phyloP scores from a whole-genome alignment of 2,113 vertebrate genomes.

The Acanthisitta chloris region DNA sequence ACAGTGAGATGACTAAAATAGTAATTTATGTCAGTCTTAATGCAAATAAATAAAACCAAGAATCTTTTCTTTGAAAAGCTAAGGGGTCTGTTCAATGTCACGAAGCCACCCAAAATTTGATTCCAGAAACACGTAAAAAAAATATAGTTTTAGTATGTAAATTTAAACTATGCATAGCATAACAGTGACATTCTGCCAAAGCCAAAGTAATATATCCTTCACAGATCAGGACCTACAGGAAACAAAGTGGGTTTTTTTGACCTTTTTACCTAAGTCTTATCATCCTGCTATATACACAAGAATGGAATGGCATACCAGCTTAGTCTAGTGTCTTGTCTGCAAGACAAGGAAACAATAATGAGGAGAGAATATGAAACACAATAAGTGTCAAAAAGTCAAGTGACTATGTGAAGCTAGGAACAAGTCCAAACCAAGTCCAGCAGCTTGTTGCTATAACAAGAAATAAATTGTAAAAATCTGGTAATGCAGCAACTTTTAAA shows the following conservation, averaged over 20 bases:
- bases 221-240: neutral
- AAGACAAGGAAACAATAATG: neutral
- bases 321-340: neutral
- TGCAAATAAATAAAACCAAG: neutral
- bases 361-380: neutral
- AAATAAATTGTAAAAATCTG: neutral
- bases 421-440: neutral
- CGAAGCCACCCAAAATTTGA: neutral
- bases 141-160: neutral
- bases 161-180: neutral
- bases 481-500: neutral
- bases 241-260: rapidly evolving
- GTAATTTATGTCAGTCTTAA: neutral
- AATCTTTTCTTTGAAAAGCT: neutral
- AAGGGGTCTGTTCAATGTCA: neutral
- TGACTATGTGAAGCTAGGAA: neutral
- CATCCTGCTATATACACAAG: neutral
- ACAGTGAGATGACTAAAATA: neutral
- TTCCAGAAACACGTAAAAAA: neutral
- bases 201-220: neutral
- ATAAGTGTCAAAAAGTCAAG: rapidly evolving
- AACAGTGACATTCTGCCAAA: neutral
- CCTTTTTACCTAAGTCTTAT: neutral
- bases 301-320: neutral
- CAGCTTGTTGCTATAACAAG: neutral